Conservation (phyloP, 2,113 vertebrate species). For the Taxidea taxus region DNA sequence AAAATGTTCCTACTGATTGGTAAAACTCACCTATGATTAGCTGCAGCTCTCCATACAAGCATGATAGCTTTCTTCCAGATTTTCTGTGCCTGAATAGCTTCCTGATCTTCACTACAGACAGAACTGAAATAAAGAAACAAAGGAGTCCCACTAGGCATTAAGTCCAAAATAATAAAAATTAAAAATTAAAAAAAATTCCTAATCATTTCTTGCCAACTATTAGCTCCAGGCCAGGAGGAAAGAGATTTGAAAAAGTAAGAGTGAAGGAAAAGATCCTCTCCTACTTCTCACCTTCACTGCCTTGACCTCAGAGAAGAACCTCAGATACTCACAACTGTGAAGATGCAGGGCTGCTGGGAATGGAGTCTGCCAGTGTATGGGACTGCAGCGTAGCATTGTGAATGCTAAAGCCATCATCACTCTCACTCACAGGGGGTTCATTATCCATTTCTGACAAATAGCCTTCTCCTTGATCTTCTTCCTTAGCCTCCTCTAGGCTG, state of each 20-base stretch:
- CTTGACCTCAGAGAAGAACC: background rate
- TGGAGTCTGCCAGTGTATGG: conserved; percentile 94
- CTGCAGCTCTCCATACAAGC: conserved; percentile 99
- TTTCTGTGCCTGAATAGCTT: conserved; percentile 98
- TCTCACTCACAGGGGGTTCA: conserved; percentile 96
- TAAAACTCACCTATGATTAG: conserved; percentile 94
- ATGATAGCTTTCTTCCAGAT: conserved; percentile 99
- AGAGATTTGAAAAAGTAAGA: background rate
- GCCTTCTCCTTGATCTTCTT: conserved; percentile 92
- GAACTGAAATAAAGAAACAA: conserved; percentile 85
- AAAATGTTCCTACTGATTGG: conserved; percentile 3
- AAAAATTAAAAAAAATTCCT: background rate
- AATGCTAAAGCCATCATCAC: conserved; percentile 97
- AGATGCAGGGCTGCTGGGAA: conserved; percentile 98
- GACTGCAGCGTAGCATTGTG: conserved; percentile 94
- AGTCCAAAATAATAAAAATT: background rate
- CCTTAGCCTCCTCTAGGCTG: conserved; percentile 94
- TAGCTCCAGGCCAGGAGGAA: conserved; percentile 48
- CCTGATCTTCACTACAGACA: conserved; percentile 98
- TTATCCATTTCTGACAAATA: conserved; percentile 96
- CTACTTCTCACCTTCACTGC: conserved; percentile 28
- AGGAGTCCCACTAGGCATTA: background rate
- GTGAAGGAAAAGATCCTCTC: background rate
- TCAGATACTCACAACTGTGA: conserved; percentile 95
- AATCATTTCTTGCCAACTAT: conserved; percentile 31